phyloP scores from a whole-genome alignment of 2,888 invertebrate species.

The Brachypterus glaber region DNA sequence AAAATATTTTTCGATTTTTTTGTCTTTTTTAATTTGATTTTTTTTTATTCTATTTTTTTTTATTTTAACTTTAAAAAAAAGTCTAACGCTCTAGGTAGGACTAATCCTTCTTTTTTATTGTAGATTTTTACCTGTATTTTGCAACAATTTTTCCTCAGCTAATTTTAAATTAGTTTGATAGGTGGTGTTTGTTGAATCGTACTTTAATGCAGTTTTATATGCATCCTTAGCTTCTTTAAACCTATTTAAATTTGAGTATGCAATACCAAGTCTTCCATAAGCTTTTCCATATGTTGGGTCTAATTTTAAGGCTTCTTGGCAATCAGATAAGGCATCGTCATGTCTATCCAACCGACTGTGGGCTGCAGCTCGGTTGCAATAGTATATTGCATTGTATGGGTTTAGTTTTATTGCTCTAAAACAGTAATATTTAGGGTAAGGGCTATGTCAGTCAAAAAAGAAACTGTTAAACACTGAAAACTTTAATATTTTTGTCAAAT shows the following conservation, averaged over 20 bases:
- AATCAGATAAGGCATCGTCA: slow-evolving; percentile 79
- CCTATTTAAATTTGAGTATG: slow-evolving; percentile 73
- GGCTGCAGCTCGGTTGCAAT: slow-evolving; percentile 95
- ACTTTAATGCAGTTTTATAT: slow-evolving; percentile 76
- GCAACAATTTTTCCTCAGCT: slow-evolving; percentile 54
- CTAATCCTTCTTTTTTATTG: background rate
- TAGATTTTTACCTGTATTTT: slow-evolving; percentile 20
- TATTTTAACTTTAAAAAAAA: too few species aligned
- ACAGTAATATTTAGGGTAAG: too few species aligned
- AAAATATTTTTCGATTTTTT: slow-evolving; percentile 8
- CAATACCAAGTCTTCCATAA: slow-evolving; percentile 83
- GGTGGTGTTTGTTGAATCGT: slow-evolving; percentile 88
- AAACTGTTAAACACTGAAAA: too few species aligned
- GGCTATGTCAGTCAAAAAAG: too few species aligned
- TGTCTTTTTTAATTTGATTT: background rate
- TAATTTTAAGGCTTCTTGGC: slow-evolving; percentile 76
- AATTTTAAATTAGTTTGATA: slow-evolving; percentile 79
- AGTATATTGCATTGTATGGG: slow-evolving; percentile 85
- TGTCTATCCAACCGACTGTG: slow-evolving; percentile 82
- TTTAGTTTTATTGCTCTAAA: slow-evolving; percentile 79
- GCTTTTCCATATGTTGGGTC: slow-evolving; percentile 93
- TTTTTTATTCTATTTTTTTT: too few species aligned
- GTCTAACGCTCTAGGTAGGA: too few species aligned
- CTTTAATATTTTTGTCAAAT: too few species aligned
- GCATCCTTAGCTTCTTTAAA: slow-evolving; percentile 77